Base-by-base conservation (phyloP, 2,888 invertebrate species). In the Gortyna flavago region DNA sequence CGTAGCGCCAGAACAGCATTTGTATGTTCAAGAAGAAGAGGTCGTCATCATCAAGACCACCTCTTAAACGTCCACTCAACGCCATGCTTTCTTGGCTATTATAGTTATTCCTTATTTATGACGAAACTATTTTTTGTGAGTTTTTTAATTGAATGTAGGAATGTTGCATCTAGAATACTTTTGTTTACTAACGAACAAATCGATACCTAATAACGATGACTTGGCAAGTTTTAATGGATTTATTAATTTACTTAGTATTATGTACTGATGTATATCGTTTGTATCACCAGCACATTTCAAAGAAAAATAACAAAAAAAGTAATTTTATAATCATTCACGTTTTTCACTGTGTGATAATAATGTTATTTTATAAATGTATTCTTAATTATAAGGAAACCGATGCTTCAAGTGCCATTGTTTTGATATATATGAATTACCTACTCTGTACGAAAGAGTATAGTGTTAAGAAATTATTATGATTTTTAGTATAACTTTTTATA, bases 361-460 rank as follows among this genome's bases (percentile, higher is more conserved):
- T 83, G 68, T 85, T 77, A 84, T 82, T 85, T 85, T 80, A 68
- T 80, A 82, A 83, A 77, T 83, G 79, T 87, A 82, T 83, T 83
- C 74, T 86, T 90, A 87, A 65, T 35, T 89, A 87, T 92, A 91
- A 92, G 93, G 92, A 90, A 88, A 94, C 95, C 95, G 95, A 94
- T 93, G 93, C 93, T 95, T 94, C 93, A 93, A 89, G 96, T 96
- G 96, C 96, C 96, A 96, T 96, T 94, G 91, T 91, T 89, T 91
- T 87, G 87, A 86, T 90, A 85, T 85, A 83, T 85, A 59, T 83
- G 77, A 85, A 73, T 80, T 75, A 77, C 86, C 81, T 75, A 77
- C 86, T 90, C 90, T 89, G 64, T 79, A 83, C 75, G 69, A 84
- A 86, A 85, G 90, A 87, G 88, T 79, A 80, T 92, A 92, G 88